Conservation (phyloP, 2,113 vertebrate genomes). For the Alaudala cheleensis region DNA sequence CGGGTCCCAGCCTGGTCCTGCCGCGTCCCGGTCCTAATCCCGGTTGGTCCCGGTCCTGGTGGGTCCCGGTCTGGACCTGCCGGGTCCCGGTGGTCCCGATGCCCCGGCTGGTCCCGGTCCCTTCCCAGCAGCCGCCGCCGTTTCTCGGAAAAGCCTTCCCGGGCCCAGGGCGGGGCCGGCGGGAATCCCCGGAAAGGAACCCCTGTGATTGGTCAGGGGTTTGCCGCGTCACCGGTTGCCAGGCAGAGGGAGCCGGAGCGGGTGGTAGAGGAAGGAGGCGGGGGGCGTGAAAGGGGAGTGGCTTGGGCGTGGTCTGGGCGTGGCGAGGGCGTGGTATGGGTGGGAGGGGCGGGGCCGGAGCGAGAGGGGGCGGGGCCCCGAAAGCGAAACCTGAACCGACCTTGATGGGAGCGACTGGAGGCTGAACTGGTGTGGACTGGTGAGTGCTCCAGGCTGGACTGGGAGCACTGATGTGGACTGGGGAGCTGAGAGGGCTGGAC, state of each 20-base stretch:
- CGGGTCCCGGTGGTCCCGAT: neutral
- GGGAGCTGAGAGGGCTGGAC: neutral
- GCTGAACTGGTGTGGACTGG: neutral
- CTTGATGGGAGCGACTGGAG: no score
- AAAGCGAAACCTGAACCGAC: neutral
- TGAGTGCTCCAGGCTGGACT: neutral
- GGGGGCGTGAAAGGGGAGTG: no score
- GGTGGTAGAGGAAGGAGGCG: no score
- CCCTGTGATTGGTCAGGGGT: accelerated
- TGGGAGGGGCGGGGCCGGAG: neutral
- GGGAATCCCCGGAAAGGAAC: neutral
- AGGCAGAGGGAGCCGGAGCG: neutral
- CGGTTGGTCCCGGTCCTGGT: neutral
- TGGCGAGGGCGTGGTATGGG: neutral
- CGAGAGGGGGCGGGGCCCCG: no score
- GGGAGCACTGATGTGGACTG: neutral
- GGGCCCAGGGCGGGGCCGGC: no score
- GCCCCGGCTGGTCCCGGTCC: accelerated
- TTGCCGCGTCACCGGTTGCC: neutral
- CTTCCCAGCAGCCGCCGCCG: accelerated
- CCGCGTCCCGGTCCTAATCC: neutral
- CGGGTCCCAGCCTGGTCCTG: neutral
- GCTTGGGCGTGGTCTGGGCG: neutral
- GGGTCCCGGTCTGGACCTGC: neutral
- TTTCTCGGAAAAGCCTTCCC: neutral